Evolutionary conservation across 2,888 invertebrate genomes (phyloP).

Genomic region (Toxonevra muliebris): DNA sequence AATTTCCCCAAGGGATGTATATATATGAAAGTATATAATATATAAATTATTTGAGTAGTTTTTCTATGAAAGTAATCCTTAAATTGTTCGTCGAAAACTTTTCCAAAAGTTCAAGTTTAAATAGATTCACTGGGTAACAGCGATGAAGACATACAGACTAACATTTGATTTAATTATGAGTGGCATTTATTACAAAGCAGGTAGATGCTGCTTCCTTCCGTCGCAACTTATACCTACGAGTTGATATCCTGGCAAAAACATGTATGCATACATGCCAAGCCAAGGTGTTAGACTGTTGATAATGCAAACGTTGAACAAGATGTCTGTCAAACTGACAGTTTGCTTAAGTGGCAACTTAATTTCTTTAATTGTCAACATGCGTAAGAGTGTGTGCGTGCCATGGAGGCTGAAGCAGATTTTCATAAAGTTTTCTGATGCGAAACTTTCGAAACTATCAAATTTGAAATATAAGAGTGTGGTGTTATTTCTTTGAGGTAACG

Average conservation of each 20-base stretch:
- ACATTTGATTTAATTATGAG: conserved; percentile 65
- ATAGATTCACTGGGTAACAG: background rate
- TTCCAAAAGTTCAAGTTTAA: conserved; percentile 30
- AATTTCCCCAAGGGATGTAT: conserved; percentile 8
- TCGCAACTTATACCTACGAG: background rate
- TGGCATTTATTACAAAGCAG: conserved; percentile 61
- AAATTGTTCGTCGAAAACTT: conserved; percentile 16
- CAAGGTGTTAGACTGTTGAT: conserved; percentile 64
- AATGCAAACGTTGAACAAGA: conserved; percentile 56
- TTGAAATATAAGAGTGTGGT: conserved; percentile 15
- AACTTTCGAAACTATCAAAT: conserved; percentile 35
- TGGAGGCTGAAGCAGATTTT: conserved; percentile 35
- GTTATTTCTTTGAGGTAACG: background rate
- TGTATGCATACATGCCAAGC: conserved; percentile 22
- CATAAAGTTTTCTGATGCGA: conserved; percentile 33
- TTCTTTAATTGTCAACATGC: conserved; percentile 62
- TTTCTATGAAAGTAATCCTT: too few species aligned
- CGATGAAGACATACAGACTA: conserved; percentile 31
- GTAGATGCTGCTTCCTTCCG: conserved; percentile 16
- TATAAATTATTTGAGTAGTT: too few species aligned
- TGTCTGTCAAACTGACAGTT: conserved; percentile 60
- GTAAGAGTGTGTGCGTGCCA: conserved; percentile 10
- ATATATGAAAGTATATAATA: too few species aligned
- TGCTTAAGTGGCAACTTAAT: conserved; percentile 63
- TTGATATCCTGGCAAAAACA: conserved; percentile 13